These are phyloP conservation scores for Phoeniculus purpureus DNA, from an alignment of 2,797 vertebrate genomes.

Conservation along the genomic window DNA sequence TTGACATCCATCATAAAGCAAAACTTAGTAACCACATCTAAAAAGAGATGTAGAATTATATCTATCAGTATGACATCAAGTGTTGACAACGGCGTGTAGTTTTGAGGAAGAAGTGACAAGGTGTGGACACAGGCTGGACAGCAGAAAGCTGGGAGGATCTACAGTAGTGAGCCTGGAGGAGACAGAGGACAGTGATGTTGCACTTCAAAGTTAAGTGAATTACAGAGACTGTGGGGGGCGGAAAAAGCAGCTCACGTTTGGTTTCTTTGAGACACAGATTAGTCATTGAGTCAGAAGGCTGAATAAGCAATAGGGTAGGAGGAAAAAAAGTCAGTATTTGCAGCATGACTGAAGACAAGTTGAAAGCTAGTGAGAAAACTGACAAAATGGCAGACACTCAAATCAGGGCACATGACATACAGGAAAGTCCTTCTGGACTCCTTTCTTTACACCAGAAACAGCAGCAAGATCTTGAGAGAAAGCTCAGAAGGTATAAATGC, in stretches of 20 bases:
- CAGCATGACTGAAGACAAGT: background rate
- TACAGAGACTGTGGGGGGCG: accelerated
- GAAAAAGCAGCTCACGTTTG: background rate
- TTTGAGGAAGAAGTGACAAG: background rate
- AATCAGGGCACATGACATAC: background rate
- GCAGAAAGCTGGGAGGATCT: background rate
- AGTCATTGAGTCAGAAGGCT: background rate
- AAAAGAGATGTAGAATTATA: background rate
- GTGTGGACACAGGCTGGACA: background rate
- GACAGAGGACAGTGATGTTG: background rate
- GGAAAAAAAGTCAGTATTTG: background rate
- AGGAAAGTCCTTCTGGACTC: background rate
- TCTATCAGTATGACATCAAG: background rate
- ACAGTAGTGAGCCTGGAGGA: background rate
- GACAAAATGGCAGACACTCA: background rate
- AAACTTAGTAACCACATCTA: background rate
- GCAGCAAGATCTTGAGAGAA: background rate
- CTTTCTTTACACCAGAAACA: background rate
- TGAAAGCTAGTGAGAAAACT: background rate
- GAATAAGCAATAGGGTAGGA: background rate
- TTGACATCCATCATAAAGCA: background rate
- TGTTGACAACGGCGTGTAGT: background rate
- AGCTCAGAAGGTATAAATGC: background rate
- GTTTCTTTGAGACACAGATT: background rate
- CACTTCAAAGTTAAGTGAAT: background rate